Percentiles rank a stretch among this genome's conserved stretches.
Evolutionary conservation across 2,797 vertebrate species (phyloP).

Genomic region (Scomberomorus guttatus): DNA sequence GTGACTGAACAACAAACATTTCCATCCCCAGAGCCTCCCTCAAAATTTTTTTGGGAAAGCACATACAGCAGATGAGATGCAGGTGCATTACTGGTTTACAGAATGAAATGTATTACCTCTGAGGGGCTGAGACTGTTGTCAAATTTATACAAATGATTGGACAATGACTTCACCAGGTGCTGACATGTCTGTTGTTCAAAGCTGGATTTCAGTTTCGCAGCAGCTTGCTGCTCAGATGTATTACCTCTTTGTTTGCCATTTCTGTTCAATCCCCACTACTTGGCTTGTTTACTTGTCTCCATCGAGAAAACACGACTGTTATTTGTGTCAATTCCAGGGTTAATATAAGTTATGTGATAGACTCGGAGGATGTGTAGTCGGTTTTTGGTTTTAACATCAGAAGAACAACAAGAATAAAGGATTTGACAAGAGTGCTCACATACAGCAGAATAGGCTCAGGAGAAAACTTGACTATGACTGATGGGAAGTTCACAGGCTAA

Average conservation of each 20-base stretch:
- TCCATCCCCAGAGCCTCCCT: no score
- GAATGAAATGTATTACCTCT: neutral
- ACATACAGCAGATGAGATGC: neutral
- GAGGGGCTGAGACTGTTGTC: neutral
- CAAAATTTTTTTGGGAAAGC: neutral
- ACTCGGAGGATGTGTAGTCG: neutral
- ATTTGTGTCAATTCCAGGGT: neutral
- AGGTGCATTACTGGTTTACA: neutral
- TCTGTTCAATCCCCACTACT: conserved; percentile 1
- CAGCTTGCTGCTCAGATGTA: conserved; percentile 10
- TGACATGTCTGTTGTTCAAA: conserved; percentile 1
- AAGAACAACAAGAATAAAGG: neutral
- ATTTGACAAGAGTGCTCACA: neutral
- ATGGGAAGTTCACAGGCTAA: neutral
- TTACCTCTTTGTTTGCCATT: conserved; percentile 9
- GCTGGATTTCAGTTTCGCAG: neutral
- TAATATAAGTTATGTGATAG: neutral
- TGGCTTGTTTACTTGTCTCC: conserved; percentile 3
- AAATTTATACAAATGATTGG: neutral
- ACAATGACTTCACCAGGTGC: neutral
- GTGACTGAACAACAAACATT: no score
- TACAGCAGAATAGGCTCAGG: neutral
- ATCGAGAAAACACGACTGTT: neutral
- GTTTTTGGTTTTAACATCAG: neutral
- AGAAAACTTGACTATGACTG: neutral